Evolutionary conservation across 2,888 invertebrate species (phyloP).

Genomic region (Psylliodes chrysocephalus): DNA sequence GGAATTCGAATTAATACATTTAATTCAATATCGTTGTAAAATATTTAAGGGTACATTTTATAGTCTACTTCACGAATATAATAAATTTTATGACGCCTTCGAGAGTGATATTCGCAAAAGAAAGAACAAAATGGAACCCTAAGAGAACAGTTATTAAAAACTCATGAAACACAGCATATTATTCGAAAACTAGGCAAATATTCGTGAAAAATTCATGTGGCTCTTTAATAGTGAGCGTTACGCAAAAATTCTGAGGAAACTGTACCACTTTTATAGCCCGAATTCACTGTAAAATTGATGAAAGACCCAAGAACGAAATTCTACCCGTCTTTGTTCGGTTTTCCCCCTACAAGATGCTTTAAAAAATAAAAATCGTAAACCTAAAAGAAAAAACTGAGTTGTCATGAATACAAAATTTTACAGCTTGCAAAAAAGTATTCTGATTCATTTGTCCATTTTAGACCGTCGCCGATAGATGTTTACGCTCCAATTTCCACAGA

Average conservation of each 20-base stretch:
- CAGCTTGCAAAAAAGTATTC: background rate
- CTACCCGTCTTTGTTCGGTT: background rate
- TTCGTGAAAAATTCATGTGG: constrained; percentile 3
- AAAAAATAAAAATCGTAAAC: constrained; percentile 1
- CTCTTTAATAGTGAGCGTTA: background rate
- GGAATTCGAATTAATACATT: constrained; percentile 25
- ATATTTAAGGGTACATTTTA: constrained; percentile 25
- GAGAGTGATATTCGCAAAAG: constrained; percentile 16
- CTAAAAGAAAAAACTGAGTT: constrained; percentile 1
- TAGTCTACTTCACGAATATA: constrained; percentile 25
- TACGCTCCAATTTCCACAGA: no score
- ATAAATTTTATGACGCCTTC: constrained; percentile 24
- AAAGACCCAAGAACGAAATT: background rate
- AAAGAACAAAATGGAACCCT: constrained; percentile 21
- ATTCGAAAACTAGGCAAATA: constrained; percentile 6
- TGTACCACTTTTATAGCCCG: constrained; percentile 3
- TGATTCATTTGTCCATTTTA: constrained; percentile 3
- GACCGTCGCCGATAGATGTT: no score
- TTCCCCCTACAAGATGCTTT: constrained; percentile 5
- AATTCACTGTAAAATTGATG: constrained; percentile 19
- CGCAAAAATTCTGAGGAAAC: background rate
- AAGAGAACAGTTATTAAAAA: constrained; percentile 20
- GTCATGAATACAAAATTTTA: constrained; percentile 13
- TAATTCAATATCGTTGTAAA: constrained; percentile 22
- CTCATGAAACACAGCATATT: constrained; percentile 15